Evolutionary conservation across 1,140 invertebrate species (phyloP).

Genomic region (Asbolus verrucosus): DNA sequence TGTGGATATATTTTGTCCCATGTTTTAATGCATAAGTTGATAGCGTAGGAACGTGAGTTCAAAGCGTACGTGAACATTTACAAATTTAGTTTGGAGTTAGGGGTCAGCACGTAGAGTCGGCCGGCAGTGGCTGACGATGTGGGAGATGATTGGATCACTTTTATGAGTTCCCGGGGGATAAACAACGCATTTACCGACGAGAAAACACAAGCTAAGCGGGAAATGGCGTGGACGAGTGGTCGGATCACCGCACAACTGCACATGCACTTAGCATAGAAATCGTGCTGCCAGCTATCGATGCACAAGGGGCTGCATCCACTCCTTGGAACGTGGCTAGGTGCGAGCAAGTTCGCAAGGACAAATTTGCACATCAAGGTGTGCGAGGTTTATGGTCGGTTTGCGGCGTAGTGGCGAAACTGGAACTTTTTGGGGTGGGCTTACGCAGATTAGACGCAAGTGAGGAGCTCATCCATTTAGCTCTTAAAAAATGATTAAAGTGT

Average conservation of each 20-base stretch:
- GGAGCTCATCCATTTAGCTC: too few relatives aligned
- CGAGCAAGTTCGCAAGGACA: too few relatives aligned
- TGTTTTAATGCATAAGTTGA: constrained; percentile 57
- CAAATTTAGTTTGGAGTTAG: constrained; percentile 55
- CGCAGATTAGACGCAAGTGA: too few relatives aligned
- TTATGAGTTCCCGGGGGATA: constrained; percentile 67
- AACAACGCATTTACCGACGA: constrained; percentile 61
- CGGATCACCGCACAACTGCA: constrained; percentile 48
- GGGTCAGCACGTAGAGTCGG: constrained; percentile 53
- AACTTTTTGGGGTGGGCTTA: too few relatives aligned
- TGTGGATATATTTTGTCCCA: constrained; percentile 45
- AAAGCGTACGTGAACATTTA: constrained; percentile 52
- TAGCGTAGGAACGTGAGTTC: constrained; percentile 49
- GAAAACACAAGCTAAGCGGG: constrained; percentile 56
- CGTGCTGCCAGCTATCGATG: constrained; percentile 6
- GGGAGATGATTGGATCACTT: constrained; percentile 69
- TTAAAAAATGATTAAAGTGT: too few relatives aligned
- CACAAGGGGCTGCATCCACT: background rate
- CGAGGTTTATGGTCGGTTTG: too few relatives aligned
- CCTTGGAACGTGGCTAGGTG: too few relatives aligned
- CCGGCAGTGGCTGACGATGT: constrained; percentile 54
- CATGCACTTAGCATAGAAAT: constrained; percentile 55
- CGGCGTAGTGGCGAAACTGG: too few relatives aligned
- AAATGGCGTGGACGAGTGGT: constrained; percentile 48
- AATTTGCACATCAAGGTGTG: too few relatives aligned